A percentile compares a stretch with the other conserved stretches of the same genome.
Conservation (phyloP, 2,888 invertebrate species). For the Hydraecia micacea region DNA sequence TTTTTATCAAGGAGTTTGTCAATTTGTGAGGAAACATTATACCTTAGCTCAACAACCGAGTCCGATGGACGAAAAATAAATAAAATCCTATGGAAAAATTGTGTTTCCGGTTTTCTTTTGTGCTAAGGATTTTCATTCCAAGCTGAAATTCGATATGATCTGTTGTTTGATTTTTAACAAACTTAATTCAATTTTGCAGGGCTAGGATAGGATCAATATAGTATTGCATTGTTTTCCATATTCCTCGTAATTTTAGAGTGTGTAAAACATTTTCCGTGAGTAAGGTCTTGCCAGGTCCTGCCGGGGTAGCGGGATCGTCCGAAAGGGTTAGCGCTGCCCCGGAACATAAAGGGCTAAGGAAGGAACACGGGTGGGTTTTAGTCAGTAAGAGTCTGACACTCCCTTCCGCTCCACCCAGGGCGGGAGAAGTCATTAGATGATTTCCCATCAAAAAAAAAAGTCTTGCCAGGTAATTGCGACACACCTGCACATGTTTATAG, state of each 20-base stretch:
- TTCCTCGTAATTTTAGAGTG: neutral
- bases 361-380: no score
- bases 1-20: neutral
- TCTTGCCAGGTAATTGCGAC: neutral
- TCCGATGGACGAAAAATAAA: neutral
- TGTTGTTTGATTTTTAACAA: neutral
- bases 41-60: neutral
- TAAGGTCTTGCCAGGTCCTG: neutral
- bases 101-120: neutral
- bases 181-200: no score
- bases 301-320: no score
- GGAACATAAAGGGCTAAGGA: no score
- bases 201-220: neutral
- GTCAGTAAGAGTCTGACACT: no score
- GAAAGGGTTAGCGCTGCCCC: no score
- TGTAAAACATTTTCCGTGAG: neutral
- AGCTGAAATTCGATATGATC: neutral
- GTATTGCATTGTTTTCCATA: neutral
- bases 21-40: neutral
- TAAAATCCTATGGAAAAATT: neutral
- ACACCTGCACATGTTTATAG: neutral
- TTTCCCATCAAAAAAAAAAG: no score
- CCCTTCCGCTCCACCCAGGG: no score
- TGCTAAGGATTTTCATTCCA: neutral
- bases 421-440: no score